Evolutionary conservation across 2,888 invertebrate genomes (phyloP).

Genomic region (Holacanthella duospinosa): DNA sequence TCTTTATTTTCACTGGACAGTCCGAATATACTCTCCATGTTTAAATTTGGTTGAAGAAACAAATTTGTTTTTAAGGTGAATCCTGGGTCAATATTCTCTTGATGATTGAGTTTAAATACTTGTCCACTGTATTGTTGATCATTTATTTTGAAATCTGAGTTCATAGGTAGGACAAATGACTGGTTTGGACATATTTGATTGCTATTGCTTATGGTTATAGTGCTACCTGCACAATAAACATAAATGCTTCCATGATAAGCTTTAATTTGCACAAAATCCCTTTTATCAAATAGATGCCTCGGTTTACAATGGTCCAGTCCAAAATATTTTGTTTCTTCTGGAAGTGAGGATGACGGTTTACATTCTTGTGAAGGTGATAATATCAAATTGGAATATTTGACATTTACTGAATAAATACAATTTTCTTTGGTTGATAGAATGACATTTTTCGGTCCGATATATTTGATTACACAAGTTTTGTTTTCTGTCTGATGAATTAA

Average conservation of each 20-base stretch:
- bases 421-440: background rate
- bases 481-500: background rate
- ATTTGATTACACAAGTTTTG: background rate
- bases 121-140: background rate
- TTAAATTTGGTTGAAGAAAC: no score
- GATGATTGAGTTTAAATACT: background rate
- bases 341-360: background rate
- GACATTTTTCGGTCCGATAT: background rate
- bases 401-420: background rate
- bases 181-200: conserved; percentile 1
- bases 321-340: background rate
- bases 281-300: background rate
- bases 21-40: no score
- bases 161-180: background rate
- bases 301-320: background rate
- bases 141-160: conserved; percentile 4
- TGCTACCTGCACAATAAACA: conserved; percentile 1
- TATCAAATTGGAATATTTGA: no score
- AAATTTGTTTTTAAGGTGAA: no score
- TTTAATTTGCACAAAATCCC: conserved; percentile 4
- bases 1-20: no score
- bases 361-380: background rate
- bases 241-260: background rate
- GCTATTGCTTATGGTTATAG: background rate
- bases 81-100: background rate